Evolutionary conservation across 2,797 vertebrate species (phyloP).

Genomic region (Argyrosomus regius): DNA sequence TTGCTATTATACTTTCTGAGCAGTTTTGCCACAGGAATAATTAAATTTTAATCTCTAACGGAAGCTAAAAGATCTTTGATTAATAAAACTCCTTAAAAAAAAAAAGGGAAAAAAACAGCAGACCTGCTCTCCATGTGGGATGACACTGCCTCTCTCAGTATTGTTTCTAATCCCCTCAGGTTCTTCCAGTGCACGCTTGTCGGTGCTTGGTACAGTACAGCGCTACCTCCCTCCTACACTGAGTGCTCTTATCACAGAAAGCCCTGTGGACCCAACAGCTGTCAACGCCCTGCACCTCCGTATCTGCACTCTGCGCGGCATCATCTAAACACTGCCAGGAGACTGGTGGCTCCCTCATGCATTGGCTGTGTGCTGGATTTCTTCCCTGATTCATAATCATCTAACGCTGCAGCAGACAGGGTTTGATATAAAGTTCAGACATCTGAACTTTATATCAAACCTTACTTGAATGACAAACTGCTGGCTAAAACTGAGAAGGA

Average conservation of each 20-base stretch:
- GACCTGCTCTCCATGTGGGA: not conserved
- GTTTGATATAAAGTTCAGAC: slow-evolving; percentile 21
- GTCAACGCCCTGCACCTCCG: slow-evolving; percentile 36
- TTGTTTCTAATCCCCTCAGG: slow-evolving; percentile 30
- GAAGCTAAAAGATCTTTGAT: slow-evolving; percentile 4
- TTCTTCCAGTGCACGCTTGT: not conserved
- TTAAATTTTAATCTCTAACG: not conserved
- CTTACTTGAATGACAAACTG: not conserved
- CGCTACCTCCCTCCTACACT: slow-evolving; percentile 20
- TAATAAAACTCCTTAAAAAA: not conserved
- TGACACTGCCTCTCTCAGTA: slow-evolving; percentile 1
- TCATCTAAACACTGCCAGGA: slow-evolving; percentile 25
- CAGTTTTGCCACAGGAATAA: slow-evolving; percentile 2
- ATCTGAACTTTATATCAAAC: not conserved
- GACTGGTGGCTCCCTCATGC: not conserved
- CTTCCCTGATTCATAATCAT: slow-evolving; percentile 12
- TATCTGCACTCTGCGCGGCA: slow-evolving; percentile 38
- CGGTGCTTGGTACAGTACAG: slow-evolving; percentile 25
- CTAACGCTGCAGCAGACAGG: not conserved
- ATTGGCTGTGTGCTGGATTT: not conserved
- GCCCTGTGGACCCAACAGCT: slow-evolving; percentile 51
- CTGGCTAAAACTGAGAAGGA: not conserved
- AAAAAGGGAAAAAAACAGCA: not conserved
- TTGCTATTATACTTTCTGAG: not conserved
- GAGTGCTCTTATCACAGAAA: slow-evolving; percentile 58